These are phyloP conservation scores for Cyrtorhinus lividipennis DNA, from an alignment of 1,140 invertebrate species.

Conservation along the genomic window DNA sequence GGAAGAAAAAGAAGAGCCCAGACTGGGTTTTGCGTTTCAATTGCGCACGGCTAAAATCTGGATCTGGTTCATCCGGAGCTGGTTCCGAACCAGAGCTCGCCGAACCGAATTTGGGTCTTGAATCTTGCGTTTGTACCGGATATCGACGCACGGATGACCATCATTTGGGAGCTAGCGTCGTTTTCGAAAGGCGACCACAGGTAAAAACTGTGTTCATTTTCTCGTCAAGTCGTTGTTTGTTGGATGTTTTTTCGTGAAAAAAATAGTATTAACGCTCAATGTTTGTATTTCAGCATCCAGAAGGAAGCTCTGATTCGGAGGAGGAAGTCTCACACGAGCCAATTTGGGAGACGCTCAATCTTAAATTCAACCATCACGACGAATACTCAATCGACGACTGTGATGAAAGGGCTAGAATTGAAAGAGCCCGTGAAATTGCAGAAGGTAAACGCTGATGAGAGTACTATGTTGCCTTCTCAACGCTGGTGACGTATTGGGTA, in stretches of 20 bases:
- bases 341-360: slow-evolving; percentile 13
- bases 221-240: no score
- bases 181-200: slow-evolving; percentile 33
- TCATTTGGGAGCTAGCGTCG: slow-evolving; percentile 34
- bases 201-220: no score
- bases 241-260: no score
- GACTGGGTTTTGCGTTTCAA: slow-evolving; percentile 47
- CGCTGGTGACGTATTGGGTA: no score
- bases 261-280: no score
- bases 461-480: no score
- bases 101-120: slow-evolving; percentile 30
- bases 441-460: no score
- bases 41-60: slow-evolving; percentile 38
- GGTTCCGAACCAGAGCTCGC: slow-evolving; percentile 32
- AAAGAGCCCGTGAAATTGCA: slow-evolving; percentile 57
- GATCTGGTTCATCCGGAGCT: slow-evolving; percentile 32
- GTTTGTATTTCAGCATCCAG: slow-evolving; percentile 26
- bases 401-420: slow-evolving; percentile 50
- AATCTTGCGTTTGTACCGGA: slow-evolving; percentile 42
- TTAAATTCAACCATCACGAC: slow-evolving; percentile 25
- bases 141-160: slow-evolving; percentile 42
- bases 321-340: slow-evolving; percentile 28
- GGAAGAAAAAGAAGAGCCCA: slow-evolving; percentile 37
- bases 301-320: slow-evolving; percentile 19
- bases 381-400: slow-evolving; percentile 52